Evolutionary conservation across 2,888 invertebrate genomes (phyloP).

Genomic region (Hartigia nigra): DNA sequence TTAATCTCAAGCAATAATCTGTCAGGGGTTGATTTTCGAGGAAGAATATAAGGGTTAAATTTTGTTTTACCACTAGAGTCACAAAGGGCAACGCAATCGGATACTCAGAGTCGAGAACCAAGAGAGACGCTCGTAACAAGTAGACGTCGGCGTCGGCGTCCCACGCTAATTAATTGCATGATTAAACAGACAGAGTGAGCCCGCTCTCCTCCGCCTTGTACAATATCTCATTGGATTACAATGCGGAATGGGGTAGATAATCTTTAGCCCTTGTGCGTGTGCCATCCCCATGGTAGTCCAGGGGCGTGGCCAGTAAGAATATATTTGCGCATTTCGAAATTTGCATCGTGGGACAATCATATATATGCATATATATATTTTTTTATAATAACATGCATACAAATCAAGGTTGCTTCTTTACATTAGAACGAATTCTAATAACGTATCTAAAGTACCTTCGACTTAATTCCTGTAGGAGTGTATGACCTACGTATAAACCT

Average conservation of each 20-base stretch:
- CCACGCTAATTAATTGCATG: slow-evolving; percentile 23
- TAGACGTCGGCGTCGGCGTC: slow-evolving; percentile 4
- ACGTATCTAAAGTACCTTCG: neutral
- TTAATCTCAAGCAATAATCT: too few relatives aligned
- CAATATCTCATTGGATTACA: slow-evolving; percentile 40
- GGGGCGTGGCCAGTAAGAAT: slow-evolving; percentile 3
- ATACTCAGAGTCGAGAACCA: neutral
- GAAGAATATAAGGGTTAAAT: neutral
- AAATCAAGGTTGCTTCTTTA: neutral
- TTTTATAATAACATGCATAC: neutral
- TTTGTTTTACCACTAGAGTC: neutral
- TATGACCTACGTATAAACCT: neutral
- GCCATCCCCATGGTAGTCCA: slow-evolving; percentile 2
- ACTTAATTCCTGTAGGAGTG: neutral
- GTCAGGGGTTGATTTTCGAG: neutral
- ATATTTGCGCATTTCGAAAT: neutral
- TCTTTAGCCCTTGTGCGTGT: slow-evolving; percentile 37
- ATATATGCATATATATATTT: neutral
- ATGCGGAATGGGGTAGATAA: slow-evolving; percentile 41
- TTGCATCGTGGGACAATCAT: neutral
- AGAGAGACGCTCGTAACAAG: neutral
- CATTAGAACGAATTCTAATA: neutral
- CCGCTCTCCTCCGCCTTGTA: slow-evolving; percentile 27
- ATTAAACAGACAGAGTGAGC: slow-evolving; percentile 23
- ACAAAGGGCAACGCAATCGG: neutral